These are phyloP conservation scores for Tachina lurida DNA, from an alignment of 2,888 invertebrate genomes.

Conservation along the genomic window DNA sequence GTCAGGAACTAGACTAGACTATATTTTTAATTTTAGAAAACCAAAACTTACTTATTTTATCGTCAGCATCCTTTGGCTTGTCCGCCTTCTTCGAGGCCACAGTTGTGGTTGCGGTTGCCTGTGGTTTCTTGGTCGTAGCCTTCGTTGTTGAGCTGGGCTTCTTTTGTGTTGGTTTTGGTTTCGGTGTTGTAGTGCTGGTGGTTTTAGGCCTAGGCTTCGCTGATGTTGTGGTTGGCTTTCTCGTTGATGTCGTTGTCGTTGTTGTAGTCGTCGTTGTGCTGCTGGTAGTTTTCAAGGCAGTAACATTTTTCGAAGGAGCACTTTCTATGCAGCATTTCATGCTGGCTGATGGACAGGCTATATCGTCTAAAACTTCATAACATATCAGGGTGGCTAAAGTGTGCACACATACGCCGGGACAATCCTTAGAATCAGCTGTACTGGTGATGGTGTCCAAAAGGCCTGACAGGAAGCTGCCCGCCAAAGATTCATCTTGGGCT, in stretches of 20 bases:
- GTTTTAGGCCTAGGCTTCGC: slow-evolving; percentile 76
- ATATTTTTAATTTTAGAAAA: background rate
- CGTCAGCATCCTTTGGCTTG: slow-evolving; percentile 74
- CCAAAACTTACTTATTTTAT: slow-evolving; percentile 75
- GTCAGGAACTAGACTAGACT: background rate
- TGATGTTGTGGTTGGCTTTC: slow-evolving; percentile 77
- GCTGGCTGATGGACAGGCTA: slow-evolving; percentile 90
- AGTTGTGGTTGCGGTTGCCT: slow-evolving; percentile 72
- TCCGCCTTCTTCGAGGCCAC: slow-evolving; percentile 75
- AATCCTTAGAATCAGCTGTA: slow-evolving; percentile 92
- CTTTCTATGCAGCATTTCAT: slow-evolving; percentile 94
- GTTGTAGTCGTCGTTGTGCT: slow-evolving; percentile 75
- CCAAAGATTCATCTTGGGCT: slow-evolving; percentile 89
- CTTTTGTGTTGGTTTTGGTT: slow-evolving; percentile 76
- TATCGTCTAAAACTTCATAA: slow-evolving; percentile 91
- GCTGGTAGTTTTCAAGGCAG: slow-evolving; percentile 70
- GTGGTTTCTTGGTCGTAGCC: slow-evolving; percentile 76
- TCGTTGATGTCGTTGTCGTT: slow-evolving; percentile 78
- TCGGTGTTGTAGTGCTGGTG: slow-evolving; percentile 78
- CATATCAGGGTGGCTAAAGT: slow-evolving; percentile 93
- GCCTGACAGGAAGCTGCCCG: slow-evolving; percentile 92
- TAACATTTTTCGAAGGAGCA: slow-evolving; percentile 85
- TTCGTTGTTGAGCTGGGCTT: slow-evolving; percentile 75
- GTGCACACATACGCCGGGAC: slow-evolving; percentile 95
- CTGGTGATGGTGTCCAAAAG: slow-evolving; percentile 92